Evolutionary conservation across 2,888 invertebrate genomes (phyloP).

Genomic region (Dasysyrphus tricinctus): DNA sequence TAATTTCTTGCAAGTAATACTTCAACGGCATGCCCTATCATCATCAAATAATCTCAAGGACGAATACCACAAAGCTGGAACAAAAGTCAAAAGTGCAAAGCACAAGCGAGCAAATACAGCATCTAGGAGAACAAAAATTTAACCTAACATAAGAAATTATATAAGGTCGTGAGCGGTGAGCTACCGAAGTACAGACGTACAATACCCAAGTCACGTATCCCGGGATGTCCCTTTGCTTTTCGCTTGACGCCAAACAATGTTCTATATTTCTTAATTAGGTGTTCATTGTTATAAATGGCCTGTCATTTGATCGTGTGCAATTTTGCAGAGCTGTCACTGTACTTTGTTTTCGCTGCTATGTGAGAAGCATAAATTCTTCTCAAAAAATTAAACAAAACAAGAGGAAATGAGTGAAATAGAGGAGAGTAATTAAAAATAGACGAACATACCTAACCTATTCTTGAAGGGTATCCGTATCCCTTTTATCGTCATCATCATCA

Average conservation of each 20-base stretch:
- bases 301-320: conserved; percentile 75
- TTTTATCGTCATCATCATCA: background rate
- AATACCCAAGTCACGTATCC: conserved; percentile 72
- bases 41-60: conserved; percentile 32
- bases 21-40: conserved; percentile 15
- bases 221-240: conserved; percentile 71
- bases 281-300: conserved; percentile 76
- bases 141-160: conserved; percentile 68
- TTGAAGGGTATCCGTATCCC: background rate
- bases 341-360: conserved; percentile 72
- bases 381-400: conserved; percentile 68
- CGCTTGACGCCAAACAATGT: conserved; percentile 73
- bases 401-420: conserved; percentile 45
- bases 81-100: conserved; percentile 59
- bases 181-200: conserved; percentile 42
- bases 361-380: conserved; percentile 73
- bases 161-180: conserved; percentile 67
- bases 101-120: conserved; percentile 59
- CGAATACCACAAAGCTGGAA: conserved; percentile 51
- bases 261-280: conserved; percentile 76
- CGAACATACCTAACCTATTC: conserved; percentile 9
- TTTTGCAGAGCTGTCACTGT: conserved; percentile 74
- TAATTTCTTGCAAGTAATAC: conserved; percentile 49
- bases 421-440: conserved; percentile 59
- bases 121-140: conserved; percentile 47